phyloP scores from a whole-genome alignment of 2,113 vertebrate genomes.

The Rhea americana region DNA sequence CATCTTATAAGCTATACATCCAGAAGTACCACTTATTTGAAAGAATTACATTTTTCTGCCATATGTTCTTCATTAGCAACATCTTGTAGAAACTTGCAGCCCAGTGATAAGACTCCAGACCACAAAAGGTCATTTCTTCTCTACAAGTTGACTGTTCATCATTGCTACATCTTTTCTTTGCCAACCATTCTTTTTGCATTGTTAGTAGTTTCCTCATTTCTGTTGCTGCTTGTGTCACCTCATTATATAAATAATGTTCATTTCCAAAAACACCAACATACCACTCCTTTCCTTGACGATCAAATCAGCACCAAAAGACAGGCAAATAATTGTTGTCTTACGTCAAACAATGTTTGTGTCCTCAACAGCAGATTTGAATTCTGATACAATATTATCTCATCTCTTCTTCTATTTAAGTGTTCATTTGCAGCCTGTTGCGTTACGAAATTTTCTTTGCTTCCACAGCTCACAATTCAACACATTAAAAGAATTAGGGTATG shows the following conservation, averaged over 20 bases:
- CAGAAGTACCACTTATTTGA: background rate
- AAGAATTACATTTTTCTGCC: background rate
- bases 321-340: background rate
- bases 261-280: constrained; percentile 2
- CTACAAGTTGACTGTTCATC: background rate
- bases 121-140: background rate
- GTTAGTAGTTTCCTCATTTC: constrained; percentile 42
- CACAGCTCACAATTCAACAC: constrained; percentile 17
- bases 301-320: background rate
- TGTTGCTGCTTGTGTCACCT: constrained; percentile 38
- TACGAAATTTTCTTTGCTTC: background rate
- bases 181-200: background rate
- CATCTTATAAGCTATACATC: background rate
- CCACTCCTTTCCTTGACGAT: background rate
- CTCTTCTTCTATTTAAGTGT: background rate
- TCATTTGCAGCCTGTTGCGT: background rate
- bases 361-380: background rate
- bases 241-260: background rate
- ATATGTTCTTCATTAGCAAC: background rate
- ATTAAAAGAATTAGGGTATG: background rate
- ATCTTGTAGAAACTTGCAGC: background rate
- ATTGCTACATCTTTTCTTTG: background rate
- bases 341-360: background rate
- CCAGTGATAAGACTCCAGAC: background rate
- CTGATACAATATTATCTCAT: background rate